Conservation (phyloP, 30 jellyfish, hydroid and myxozoan genomes). For the Calvadosia cruxmelitensis region DNA sequence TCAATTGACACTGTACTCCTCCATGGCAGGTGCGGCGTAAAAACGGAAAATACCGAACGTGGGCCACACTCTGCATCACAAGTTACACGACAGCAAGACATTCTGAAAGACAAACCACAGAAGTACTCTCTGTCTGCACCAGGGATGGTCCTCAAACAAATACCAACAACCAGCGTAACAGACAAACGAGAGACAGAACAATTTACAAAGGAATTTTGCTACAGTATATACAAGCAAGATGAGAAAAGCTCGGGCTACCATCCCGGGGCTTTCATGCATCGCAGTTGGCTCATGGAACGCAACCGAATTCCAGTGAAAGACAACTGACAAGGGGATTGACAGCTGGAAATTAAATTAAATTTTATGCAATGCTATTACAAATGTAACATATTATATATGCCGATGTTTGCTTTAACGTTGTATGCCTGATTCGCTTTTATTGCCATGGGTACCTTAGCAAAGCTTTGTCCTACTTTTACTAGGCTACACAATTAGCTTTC, state of each 20-base stretch:
- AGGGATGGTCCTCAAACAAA: constrained; percentile 33
- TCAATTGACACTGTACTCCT: too few species aligned
- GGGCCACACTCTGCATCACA: constrained; percentile 69
- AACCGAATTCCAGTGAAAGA: constrained; percentile 48
- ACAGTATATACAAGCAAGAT: background rate
- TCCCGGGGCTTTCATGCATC: constrained; percentile 52
- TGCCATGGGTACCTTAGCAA: too few species aligned
- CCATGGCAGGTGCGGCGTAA: constrained; percentile 56
- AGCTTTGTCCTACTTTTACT: too few species aligned
- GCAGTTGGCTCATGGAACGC: constrained; percentile 59
- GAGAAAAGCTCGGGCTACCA: constrained; percentile 23
- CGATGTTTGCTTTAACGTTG: too few species aligned
- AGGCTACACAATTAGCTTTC: too few species aligned
- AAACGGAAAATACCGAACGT: constrained; percentile 39
- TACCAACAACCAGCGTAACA: constrained; percentile 30
- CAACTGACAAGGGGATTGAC: constrained; percentile 38
- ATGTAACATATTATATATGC: too few species aligned
- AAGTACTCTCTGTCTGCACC: constrained; percentile 57
- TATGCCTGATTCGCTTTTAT: too few species aligned
- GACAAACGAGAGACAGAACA: constrained; percentile 15
- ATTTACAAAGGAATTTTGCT: constrained; percentile 1
- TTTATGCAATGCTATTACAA: too few species aligned
- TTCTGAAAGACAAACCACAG: constrained; percentile 40
- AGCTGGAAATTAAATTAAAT: too few species aligned
- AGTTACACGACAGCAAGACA: constrained; percentile 42